Percentiles rank a stretch among this genome's conserved stretches.
phyloP scores from a whole-genome alignment of 2,113 vertebrate genomes.

The Istiophorus platypterus region DNA sequence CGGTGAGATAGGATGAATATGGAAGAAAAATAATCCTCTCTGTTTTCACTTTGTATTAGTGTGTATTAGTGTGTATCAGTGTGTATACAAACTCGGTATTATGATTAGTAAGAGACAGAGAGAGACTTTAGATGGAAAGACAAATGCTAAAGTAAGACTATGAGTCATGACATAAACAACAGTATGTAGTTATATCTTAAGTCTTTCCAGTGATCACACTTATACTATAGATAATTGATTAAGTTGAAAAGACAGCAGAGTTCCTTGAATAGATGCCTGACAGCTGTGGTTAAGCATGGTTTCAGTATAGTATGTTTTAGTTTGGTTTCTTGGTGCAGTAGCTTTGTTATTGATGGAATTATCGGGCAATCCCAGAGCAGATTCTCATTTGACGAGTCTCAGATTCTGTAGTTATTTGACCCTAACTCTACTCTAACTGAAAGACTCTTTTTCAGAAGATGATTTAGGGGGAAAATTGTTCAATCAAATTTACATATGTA shows the following conservation, averaged over 20 bases:
- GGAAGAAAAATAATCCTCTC: constrained; percentile 33
- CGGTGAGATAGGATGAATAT: constrained; percentile 84
- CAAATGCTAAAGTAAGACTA: neutral
- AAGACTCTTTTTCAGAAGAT: neutral
- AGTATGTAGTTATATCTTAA: neutral
- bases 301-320: constrained; percentile 39
- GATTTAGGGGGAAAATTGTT: neutral
- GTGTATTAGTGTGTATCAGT: constrained; percentile 16
- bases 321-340: constrained; percentile 3
- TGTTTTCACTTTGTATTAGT: constrained; percentile 14
- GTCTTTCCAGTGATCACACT: neutral
- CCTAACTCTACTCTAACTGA: neutral
- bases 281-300: neutral
- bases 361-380: neutral
- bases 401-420: neutral
- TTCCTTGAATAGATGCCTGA: constrained; percentile 7
- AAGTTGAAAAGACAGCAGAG: constrained; percentile 2
- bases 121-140: neutral
- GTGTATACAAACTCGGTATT: constrained; percentile 16
- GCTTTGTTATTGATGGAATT: neutral
- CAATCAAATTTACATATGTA: neutral
- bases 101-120: neutral
- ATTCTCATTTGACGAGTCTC: neutral
- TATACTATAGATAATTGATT: neutral
- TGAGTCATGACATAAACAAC: neutral